Percentiles rank a stretch among this genome's conserved stretches.
phyloP scores from a whole-genome alignment of 1,140 invertebrate species.

The Pseudobourletiella spinata region DNA sequence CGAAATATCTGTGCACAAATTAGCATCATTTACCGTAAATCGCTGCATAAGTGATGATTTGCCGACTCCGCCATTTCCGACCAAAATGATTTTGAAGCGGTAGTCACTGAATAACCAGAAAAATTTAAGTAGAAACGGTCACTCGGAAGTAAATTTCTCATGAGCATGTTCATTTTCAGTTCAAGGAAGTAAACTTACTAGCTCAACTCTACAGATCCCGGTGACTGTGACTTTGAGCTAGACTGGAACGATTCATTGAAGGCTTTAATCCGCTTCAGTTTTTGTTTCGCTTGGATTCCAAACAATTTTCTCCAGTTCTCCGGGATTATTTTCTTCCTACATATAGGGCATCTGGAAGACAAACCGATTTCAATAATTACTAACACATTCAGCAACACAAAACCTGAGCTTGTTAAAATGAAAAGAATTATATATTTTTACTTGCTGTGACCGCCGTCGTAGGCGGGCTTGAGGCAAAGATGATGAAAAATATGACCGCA shows the following conservation, averaged over 20 bases:
- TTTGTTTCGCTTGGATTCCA: constrained; percentile 21
- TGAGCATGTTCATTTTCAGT: too few relatives aligned
- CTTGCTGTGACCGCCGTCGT: constrained; percentile 29
- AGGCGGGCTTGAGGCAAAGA: constrained; percentile 22
- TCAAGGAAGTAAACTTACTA: too few relatives aligned
- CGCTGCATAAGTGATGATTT: constrained; percentile 30
- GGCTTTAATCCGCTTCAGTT: background rate
- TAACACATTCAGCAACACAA: background rate
- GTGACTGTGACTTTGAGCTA: too few relatives aligned
- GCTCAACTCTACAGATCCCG: too few relatives aligned
- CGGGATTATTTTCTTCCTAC: constrained; percentile 15
- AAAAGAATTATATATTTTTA: constrained; percentile 3
- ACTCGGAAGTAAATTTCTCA: too few relatives aligned
- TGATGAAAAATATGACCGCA: constrained; percentile 34
- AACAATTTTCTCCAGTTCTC: constrained; percentile 23
- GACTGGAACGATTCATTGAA: background rate
- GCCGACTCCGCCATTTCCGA: constrained; percentile 31
- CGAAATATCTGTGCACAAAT: too few relatives aligned
- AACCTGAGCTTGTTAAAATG: background rate
- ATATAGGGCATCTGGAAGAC: constrained; percentile 30
- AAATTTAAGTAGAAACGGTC: too few relatives aligned
- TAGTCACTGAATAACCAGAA: constrained; percentile 24
- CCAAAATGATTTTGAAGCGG: constrained; percentile 33
- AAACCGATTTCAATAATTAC: too few relatives aligned
- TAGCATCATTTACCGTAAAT: constrained; percentile 30